These are phyloP conservation scores for Amblyopsis hoosieri DNA, from an alignment of 2,797 vertebrate genomes.

Conservation along the genomic window DNA sequence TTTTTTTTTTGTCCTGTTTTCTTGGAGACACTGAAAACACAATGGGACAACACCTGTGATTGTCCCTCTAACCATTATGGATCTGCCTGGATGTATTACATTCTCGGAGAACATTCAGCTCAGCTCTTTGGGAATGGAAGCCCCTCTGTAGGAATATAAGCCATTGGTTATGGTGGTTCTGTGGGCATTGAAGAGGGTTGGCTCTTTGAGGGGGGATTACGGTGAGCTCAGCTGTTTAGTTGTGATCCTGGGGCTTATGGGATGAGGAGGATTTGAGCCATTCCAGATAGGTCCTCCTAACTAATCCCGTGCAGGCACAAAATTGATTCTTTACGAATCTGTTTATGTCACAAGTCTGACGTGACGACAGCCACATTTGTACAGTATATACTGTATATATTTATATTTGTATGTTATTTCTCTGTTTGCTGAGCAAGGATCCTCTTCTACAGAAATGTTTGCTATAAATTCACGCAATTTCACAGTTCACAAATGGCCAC, in stretches of 20 bases:
- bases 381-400: neutral
- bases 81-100: constrained; percentile 18
- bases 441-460: constrained; percentile 12
- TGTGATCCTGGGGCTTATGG: neutral
- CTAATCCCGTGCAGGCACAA: neutral
- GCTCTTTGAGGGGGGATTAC: neutral
- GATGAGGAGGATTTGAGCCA: constrained; percentile 3
- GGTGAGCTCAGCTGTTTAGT: neutral
- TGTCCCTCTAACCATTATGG: constrained; percentile 3
- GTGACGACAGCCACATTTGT: neutral
- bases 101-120: constrained; percentile 6
- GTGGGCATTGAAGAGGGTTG: no score
- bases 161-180: constrained; percentile 1
- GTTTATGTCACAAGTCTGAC: neutral
- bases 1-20: no score
- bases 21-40: no score
- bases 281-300: neutral
- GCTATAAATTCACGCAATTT: constrained; percentile 14
- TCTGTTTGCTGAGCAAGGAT: neutral
- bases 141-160: neutral
- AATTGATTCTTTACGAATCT: neutral
- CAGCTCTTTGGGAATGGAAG: constrained; percentile 15
- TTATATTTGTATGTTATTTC: neutral
- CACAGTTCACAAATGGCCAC: neutral
- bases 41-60: no score